Evolutionary conservation across 2,113 vertebrate genomes (phyloP), one percentile per base, ranked within the genome.

Genomic region (Phrynosoma blainvillii): DNA sequence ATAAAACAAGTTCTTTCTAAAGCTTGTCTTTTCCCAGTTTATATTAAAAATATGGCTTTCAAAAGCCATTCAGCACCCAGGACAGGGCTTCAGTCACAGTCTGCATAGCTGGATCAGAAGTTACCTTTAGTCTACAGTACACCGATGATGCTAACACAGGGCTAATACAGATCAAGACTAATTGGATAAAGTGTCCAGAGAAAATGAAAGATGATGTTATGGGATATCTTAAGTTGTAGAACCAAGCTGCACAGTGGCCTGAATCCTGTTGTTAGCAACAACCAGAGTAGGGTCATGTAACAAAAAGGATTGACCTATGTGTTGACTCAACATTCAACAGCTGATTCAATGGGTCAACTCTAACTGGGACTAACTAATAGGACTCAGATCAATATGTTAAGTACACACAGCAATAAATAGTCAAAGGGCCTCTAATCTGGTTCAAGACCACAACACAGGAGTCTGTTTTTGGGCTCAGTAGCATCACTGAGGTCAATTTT

Each of bases 21-120:
- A 52, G 80, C 3, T 47, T 42, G 52, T 23, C 56, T 52, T 75
- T 30, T 14, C 9, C 42, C 23, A 27, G n/a, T 56, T 23, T 21
- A 32, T 8, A 0, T 21, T 0, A 0, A 12, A 23, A 82, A 52
- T 6, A 0, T 36, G 32, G 23, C n/a, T 74, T 73, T 84, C 2
- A 0, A 59, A 78, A 65, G 13, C 54, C 14, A 59, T 80, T 95
- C 95, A 95, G 94, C 92, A 95, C 95, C 93, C 12, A 77, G 95
- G 94, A 95, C 93, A 95, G 95, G 47, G 91, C 87, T 25, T 30
- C 12, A 1, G 2, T 14, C 3, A 9, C 73, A 11, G 66, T 77
- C 42, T 7, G 20, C 4, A 73, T 16, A 56, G 25, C 32, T 52
- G 21, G 32, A 11, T 47, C 32, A 23, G 10, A 7, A 66, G 21